Evolutionary conservation across 2,888 invertebrate genomes (phyloP).

Genomic region (Tetropium fuscum): DNA sequence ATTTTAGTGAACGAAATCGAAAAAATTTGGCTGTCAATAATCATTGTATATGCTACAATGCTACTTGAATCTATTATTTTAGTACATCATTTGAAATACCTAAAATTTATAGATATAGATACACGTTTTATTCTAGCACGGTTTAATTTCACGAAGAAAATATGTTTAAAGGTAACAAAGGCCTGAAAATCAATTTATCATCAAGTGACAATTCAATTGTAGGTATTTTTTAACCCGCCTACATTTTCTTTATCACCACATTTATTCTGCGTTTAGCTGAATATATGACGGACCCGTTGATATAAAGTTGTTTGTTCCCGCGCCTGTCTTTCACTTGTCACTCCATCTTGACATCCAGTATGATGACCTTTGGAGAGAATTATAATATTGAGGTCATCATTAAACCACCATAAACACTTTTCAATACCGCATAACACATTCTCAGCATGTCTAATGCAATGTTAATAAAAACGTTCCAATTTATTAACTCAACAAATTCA

Average conservation of each 20-base stretch:
- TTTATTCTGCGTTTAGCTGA: constrained; percentile 30
- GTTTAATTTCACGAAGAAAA: constrained; percentile 7
- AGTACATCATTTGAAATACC: too few relatives aligned
- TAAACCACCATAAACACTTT: constrained; percentile 31
- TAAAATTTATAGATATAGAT: too few relatives aligned
- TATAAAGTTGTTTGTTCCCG: constrained; percentile 49
- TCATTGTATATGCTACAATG: too few relatives aligned
- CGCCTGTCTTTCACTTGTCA: constrained; percentile 61
- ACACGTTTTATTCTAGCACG: too few relatives aligned
- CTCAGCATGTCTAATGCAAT: too few relatives aligned
- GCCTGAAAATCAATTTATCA: constrained; percentile 37
- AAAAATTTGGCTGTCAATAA: too few relatives aligned
- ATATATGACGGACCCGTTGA: constrained; percentile 31
- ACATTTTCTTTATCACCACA: constrained; percentile 37
- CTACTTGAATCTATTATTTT: too few relatives aligned
- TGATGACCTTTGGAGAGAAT: constrained; percentile 54
- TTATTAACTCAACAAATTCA: too few relatives aligned
- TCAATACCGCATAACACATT: constrained; percentile 22
- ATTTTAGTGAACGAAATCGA: too few relatives aligned
- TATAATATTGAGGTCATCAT: constrained; percentile 49
- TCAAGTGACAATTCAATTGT: constrained; percentile 45
- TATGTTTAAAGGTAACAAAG: constrained; percentile 24
- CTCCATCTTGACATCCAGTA: constrained; percentile 54
- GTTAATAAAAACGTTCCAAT: too few relatives aligned
- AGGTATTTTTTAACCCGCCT: constrained; percentile 36